These are phyloP conservation scores for Melanitta fusca DNA, from an alignment of 2,797 vertebrate genomes.

Conservation along the genomic window DNA sequence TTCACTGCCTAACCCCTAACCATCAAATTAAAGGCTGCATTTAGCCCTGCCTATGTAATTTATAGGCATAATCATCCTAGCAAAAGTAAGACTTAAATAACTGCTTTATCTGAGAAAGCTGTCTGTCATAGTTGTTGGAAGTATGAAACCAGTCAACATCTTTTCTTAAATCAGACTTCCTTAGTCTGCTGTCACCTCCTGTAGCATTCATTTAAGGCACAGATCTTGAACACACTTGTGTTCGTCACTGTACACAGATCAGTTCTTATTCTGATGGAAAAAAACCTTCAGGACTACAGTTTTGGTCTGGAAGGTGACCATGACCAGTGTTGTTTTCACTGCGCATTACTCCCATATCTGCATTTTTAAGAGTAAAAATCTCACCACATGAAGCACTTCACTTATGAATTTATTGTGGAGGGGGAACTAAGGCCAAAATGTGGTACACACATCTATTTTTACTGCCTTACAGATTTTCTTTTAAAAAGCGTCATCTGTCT, in stretches of 20 bases:
- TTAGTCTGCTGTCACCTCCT: not conserved
- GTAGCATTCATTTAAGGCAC: not conserved
- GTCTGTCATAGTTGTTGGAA: not conserved
- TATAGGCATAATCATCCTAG: not conserved
- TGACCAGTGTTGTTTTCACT: not conserved
- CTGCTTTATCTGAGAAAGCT: not conserved
- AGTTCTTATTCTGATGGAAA: not conserved
- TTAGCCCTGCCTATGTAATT: not conserved
- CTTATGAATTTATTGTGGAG: not conserved
- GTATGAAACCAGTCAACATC: not conserved
- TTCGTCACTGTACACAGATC: not conserved
- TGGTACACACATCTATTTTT: not conserved
- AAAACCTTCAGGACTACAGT: not conserved
- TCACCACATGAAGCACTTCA: not conserved
- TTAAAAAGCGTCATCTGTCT: not conserved
- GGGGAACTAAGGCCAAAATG: not conserved
- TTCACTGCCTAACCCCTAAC: not conserved
- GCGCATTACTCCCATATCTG: not conserved
- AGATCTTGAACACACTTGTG: not conserved
- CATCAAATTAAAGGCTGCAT: not conserved
- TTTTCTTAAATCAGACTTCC: not conserved
- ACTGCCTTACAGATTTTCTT: not conserved
- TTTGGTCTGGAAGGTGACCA: not conserved
- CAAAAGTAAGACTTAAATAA: not conserved
- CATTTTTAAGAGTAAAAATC: not conserved